Base-by-base conservation (phyloP, 2,888 invertebrate species). In the Embidobia sp. region DNA sequence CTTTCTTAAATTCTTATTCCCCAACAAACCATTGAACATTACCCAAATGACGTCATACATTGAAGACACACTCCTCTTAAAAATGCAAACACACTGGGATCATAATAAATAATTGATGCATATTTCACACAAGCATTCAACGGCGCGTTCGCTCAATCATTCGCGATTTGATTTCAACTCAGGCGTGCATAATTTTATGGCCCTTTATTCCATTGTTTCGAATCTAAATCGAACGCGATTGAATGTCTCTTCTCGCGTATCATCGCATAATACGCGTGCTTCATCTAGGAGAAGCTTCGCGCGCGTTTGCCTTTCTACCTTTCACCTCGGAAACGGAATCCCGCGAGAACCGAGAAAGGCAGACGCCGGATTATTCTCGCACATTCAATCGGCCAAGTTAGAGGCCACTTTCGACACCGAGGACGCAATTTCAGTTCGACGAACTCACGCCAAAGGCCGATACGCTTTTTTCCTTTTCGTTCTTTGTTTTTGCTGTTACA, bases 291-390 rank as follows among this genome's bases (percentile, higher is more conserved):
- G 64, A 63, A 64, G 53, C n/a, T n/a, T n/a, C n/a, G n/a, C n/a
- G n/a, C n/a, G n/a, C n/a, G n/a, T n/a, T 70, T 27, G 69, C 69
- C 72, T 75, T 61, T 78, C 72, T 78, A 77, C 80, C 80, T 80
- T 79, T 80, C 77, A 79, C 80, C 76, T 77, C 73, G 75, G 77
- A 76, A 76, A 79, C 67, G 73, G 69, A 74, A 77, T 72, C 44
- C 42, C 49, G 48, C 46, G 59, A 77, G 61, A 72, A 67, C n/a
- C n/a, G n/a, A n/a, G n/a, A n/a, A n/a, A n/a, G n/a, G n/a, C n/a
- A n/a, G n/a, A n/a, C n/a, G n/a, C n/a, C n/a, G n/a, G n/a, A n/a
- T n/a, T n/a, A n/a, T n/a, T n/a, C n/a, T n/a, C n/a, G n/a, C n/a
- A n/a, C n/a, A n/a, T n/a, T n/a, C n/a, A n/a, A n/a, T n/a, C n/a